Evolutionary conservation across 2,888 invertebrate genomes (phyloP).

Genomic region (Entomobrya proxima): DNA sequence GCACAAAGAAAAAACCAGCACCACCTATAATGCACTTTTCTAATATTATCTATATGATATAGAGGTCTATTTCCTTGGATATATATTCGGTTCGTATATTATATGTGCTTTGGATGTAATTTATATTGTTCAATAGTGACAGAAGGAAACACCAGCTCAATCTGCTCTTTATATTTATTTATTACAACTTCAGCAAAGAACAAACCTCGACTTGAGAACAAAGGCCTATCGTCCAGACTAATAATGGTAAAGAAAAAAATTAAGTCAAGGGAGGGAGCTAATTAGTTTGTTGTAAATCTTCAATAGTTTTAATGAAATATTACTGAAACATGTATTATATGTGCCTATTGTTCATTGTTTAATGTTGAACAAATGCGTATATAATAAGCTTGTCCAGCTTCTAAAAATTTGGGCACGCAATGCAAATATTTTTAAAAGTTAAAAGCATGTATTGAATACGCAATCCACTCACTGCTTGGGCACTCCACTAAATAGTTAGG

Average conservation of each 20-base stretch:
- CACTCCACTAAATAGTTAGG: not conserved
- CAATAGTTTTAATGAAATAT: conserved; percentile 54
- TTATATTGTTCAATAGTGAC: conserved; percentile 25
- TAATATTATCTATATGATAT: not conserved
- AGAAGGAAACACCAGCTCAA: conserved; percentile 12
- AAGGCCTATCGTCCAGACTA: conserved; percentile 15
- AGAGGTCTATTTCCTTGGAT: too few species aligned
- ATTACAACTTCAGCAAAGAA: conserved; percentile 1
- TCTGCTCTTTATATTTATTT: not conserved
- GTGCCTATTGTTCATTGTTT: not conserved
- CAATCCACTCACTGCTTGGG: not conserved
- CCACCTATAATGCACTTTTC: conserved; percentile 37
- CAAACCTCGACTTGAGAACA: not conserved
- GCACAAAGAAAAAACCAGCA: conserved; percentile 19
- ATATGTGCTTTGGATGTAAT: not conserved
- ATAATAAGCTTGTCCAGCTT: too few species aligned
- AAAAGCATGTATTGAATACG: too few species aligned
- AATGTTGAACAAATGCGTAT: too few species aligned
- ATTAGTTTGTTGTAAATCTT: conserved; percentile 66
- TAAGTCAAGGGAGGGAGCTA: conserved; percentile 65
- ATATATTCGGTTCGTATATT: too few species aligned
- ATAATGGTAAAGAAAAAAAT: conserved; percentile 51
- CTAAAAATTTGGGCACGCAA: too few species aligned
- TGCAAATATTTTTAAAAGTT: too few species aligned
- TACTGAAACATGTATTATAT: not conserved